Evolutionary conservation across 2,888 invertebrate genomes (phyloP), one percentile per base, ranked within the genome.

Genomic region (Synanthedon andrenaeformis): DNA sequence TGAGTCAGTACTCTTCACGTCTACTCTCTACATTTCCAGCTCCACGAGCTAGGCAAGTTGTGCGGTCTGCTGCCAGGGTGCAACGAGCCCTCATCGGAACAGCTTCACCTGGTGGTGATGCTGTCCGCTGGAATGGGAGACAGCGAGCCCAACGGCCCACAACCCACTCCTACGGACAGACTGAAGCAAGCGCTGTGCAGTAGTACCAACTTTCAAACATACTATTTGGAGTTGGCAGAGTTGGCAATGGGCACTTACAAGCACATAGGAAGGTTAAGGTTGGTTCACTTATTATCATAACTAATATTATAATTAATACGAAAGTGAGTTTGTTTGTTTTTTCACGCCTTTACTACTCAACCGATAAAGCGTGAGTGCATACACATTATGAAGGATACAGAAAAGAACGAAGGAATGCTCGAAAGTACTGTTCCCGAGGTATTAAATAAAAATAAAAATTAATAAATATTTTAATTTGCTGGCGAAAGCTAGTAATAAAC

Each of bases 241-340:
- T 80, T 98, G 58, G 96, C 98, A 1, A 97, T 98, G 91, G 96
- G 97, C 53, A 98, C 97, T 0, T 98, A 96, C 72, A 98, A 98
- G 70, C 97, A 98, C 82, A 96, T 98, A 59, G 93, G 94, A 1
- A 89, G 94, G 56, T 74, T 91, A 62, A 87, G 92, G 74, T 51
- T 12, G 41, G 51, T 41, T 13, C 13, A 35, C 23, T 23, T 23
- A 5, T 23, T 23, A 13, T 45, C 3, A 2, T 45, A 45, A 45
- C 13, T 13, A 45, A 45, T 42, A 4, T 42, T n/a, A 42, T 11
- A 35, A 19, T 3, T 19, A 23, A 17, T 17, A 17, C 17, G 1
- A 17, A 17, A 17, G 17, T 17, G 17, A 17, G 17, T 2, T 17
- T 17, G 17, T 17, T 17, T 17, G 2, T 2, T 1, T 17, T 1